Evolutionary conservation across 2,888 invertebrate genomes (phyloP), one percentile per base, ranked within the genome.

Genomic region (Andricus quercusramuli): DNA sequence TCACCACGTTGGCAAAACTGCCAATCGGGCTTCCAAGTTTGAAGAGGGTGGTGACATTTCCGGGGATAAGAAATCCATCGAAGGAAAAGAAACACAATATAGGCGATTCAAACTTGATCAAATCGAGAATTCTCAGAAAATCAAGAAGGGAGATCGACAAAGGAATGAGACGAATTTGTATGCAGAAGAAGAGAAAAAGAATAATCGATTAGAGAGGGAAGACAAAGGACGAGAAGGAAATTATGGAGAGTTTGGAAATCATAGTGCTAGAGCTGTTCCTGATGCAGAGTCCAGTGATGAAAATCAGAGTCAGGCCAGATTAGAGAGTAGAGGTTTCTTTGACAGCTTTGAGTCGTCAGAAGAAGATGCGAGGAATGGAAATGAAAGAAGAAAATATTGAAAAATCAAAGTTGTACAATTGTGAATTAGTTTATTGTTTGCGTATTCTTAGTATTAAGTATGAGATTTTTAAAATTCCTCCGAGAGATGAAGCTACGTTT

Each of bases 91-190:
- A 29, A 17, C 6, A 25, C 25, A 62, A 15, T 25, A 4, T 13
- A 62, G 15, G 15, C 15, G 22, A 25, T 29, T 25, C 17, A 62
- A 25, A 25, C 25, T 29, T 25, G 62, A 29, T 25, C 62, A 62
- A 25, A 25, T 62, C 22, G 25, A 62, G 62, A 15, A 25, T 29
- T 62, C 62, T 15, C 62, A 17, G 17, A 62, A 15, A n/a, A 3
- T 5, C 13, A 29, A 62, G 5, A 92, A 94, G 44, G 95, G 95
- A 37, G 92, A 94, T 82, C 94, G 94, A 84, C 94, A 93, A 15
- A 94, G 94, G 82, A 93, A 94, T 80, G 94, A 94, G 47, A 91
- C 94, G 22, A 94, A 94, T 87, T 94, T 94, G 62, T 29, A 62
- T 29, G 13, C 22, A n/a, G 15, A 15, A 11, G 62, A 29, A 62